These are phyloP conservation scores for Onychomys leucogaster DNA, from an alignment of 2,797 vertebrate genomes.

Conservation along the genomic window DNA sequence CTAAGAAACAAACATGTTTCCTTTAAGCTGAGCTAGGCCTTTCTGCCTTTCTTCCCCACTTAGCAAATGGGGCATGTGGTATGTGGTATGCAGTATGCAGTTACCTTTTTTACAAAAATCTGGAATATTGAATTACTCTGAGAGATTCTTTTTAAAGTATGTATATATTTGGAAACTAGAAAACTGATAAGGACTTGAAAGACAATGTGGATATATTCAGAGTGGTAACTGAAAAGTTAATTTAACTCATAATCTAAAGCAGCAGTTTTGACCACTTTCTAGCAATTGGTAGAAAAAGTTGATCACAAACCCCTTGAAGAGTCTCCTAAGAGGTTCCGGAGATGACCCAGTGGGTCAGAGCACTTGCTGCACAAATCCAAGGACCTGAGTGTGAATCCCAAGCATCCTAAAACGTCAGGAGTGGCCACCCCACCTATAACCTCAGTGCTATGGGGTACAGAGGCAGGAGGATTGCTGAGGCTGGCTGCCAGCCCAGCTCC, in stretches of 20 bases:
- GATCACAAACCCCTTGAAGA: background rate
- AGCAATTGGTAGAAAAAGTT: background rate
- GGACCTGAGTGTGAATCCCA: background rate
- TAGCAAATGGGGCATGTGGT: background rate
- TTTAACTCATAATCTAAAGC: background rate
- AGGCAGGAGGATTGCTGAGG: background rate
- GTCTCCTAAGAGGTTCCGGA: background rate
- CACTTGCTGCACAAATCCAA: background rate
- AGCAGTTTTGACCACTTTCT: background rate
- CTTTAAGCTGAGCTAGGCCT: background rate
- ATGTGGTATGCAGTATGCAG: background rate
- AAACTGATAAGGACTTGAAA: slow-evolving; percentile 33
- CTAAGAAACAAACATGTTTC: slow-evolving; percentile 39
- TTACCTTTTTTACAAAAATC: background rate
- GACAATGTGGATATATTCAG: background rate
- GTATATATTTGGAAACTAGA: slow-evolving; percentile 35
- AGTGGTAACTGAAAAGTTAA: background rate
- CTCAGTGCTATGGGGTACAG: background rate
- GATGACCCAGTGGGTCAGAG: background rate
- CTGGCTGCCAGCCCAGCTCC: background rate
- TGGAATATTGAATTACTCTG: background rate
- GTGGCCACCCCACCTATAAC: background rate
- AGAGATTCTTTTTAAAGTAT: background rate
- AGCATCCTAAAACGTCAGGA: background rate
- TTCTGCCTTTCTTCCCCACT: background rate